Conservation (phyloP, 2,797 vertebrate species). For the Limosa lapponica region DNA sequence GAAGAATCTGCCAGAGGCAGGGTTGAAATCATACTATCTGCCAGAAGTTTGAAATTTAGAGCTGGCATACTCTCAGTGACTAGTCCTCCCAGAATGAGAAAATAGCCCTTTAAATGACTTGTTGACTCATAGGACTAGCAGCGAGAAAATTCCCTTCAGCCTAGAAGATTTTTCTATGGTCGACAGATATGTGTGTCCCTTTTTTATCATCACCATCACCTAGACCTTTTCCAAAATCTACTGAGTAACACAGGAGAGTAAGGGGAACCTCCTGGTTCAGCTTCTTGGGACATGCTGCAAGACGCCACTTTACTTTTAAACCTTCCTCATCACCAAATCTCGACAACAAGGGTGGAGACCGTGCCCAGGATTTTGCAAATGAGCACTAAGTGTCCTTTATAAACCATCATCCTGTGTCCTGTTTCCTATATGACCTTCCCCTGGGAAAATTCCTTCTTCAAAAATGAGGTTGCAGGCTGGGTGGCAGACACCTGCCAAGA, state of each 20-base stretch:
- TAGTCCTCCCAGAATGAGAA: background rate
- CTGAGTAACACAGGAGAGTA: background rate
- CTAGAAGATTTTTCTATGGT: background rate
- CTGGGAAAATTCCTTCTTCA: background rate
- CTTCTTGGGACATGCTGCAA: background rate
- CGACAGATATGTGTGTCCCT: accelerated
- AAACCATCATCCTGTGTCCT: background rate
- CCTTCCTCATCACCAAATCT: background rate
- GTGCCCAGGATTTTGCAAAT: background rate
- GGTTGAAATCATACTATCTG: background rate
- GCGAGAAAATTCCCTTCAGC: background rate
- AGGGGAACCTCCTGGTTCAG: background rate
- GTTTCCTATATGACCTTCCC: background rate
- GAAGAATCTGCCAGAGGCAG: background rate
- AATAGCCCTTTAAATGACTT: background rate
- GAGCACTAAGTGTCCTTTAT: background rate
- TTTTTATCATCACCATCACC: background rate
- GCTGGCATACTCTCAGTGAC: background rate
- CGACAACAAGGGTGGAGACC: background rate
- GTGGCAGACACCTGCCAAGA: background rate
- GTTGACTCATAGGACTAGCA: background rate
- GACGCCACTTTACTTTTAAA: background rate
- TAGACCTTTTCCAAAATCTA: background rate
- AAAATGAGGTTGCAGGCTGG: background rate
- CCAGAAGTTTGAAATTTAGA: conserved; percentile 21